phyloP scores from a whole-genome alignment of 2,797 vertebrate genomes.

The Danio jaintianensis region DNA sequence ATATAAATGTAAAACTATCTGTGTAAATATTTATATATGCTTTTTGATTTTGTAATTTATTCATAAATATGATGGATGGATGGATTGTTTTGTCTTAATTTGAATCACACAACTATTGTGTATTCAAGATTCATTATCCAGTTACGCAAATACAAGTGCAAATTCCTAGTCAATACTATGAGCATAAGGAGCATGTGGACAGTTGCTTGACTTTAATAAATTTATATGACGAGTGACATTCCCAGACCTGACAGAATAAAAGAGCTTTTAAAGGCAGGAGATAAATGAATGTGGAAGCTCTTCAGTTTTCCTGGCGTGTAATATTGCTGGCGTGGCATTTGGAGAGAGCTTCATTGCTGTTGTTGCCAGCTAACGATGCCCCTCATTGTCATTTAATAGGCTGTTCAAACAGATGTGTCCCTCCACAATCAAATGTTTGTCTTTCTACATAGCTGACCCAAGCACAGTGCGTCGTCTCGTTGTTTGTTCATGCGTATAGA shows the following conservation, averaged over 20 bases:
- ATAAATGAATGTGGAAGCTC: conserved; percentile 16
- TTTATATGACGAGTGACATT: neutral
- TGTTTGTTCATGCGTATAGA: conserved; percentile 4
- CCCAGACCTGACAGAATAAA: conserved; percentile 8
- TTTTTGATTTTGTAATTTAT: too few relatives aligned
- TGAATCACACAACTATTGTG: neutral
- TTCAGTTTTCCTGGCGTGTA: conserved; percentile 29
- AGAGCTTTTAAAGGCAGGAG: neutral
- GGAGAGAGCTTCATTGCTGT: conserved; percentile 46
- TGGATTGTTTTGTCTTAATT: neutral
- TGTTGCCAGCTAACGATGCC: conserved; percentile 44
- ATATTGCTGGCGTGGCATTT: conserved; percentile 47
- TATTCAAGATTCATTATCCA: neutral
- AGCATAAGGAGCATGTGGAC: neutral
- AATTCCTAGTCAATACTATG: neutral
- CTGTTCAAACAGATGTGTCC: conserved; percentile 55
- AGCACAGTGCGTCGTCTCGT: conserved; percentile 12
- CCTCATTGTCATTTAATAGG: conserved; percentile 54
- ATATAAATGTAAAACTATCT: too few relatives aligned
- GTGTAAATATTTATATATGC: too few relatives aligned
- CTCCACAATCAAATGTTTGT: conserved; percentile 49
- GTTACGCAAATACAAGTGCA: neutral
- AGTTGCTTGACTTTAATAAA: neutral
- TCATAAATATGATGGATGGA: too few relatives aligned
- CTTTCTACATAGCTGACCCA: conserved; percentile 46